These are phyloP conservation scores for Whitmania pigra DNA, from an alignment of 1,140 invertebrate genomes.

Conservation along the genomic window DNA sequence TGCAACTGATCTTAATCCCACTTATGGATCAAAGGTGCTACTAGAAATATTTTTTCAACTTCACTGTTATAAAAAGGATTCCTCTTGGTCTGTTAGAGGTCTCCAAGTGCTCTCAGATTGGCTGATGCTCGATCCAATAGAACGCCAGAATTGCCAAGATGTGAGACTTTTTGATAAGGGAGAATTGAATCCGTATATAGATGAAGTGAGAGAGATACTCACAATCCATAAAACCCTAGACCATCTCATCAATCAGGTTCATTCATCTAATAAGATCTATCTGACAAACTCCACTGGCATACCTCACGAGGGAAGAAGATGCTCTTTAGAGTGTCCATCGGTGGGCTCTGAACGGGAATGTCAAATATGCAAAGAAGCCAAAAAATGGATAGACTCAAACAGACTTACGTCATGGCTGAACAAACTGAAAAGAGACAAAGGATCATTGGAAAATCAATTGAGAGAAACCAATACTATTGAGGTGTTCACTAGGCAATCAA, in stretches of 20 bases:
- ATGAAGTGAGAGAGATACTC: constrained; percentile 35
- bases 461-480: too few species aligned
- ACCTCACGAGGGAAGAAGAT: not conserved
- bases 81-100: not conserved
- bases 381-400: too few species aligned
- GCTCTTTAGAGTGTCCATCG: too few species aligned
- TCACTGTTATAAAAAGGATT: constrained; percentile 1
- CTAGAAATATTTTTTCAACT: not conserved
- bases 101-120: not conserved
- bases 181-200: constrained; percentile 45
- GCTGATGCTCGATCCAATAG: not conserved
- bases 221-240: constrained; percentile 18
- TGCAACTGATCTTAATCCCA: not conserved
- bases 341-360: too few species aligned
- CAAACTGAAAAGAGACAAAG: too few species aligned
- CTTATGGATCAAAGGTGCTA: not conserved
- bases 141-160: constrained; percentile 28
- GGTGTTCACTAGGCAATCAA: too few species aligned
- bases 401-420: too few species aligned
- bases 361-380: too few species aligned
- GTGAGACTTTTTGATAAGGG: constrained; percentile 46
- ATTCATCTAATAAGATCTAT: not conserved
- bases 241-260: not conserved
- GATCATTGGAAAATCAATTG: too few species aligned
- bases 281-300: not conserved